Conservation (phyloP, 2,113 vertebrate species). For the Sphyrna mokarran region DNA sequence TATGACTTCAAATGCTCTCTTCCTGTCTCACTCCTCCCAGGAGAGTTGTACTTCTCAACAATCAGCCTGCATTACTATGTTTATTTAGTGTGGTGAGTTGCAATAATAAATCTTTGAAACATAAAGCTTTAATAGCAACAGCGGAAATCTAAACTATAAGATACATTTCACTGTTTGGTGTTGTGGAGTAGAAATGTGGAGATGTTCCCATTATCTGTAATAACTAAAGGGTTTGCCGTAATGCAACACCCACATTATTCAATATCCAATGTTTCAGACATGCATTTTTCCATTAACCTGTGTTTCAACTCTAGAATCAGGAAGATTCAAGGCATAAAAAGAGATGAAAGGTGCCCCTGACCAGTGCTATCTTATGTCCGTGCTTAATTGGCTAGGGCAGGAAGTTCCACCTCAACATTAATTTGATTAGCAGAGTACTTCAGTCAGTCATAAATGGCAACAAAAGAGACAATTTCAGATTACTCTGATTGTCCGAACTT, state of each 20-base stretch:
- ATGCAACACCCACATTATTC: not conserved
- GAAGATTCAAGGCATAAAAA: not conserved
- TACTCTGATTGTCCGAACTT: not conserved
- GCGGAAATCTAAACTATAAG: conserved; percentile 1
- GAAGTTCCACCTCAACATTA: not conserved
- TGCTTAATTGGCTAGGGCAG: not conserved
- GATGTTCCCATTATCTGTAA: conserved; percentile 9
- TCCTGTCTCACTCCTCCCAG: not conserved
- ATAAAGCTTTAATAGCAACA: conserved; percentile 21
- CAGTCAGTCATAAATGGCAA: conserved; percentile 5
- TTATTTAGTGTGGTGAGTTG: not conserved
- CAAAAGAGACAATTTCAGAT: conserved; percentile 9
- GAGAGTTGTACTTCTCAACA: not conserved
- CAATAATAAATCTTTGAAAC: conserved; percentile 34
- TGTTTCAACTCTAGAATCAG: not conserved
- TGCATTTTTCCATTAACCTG: conserved; percentile 5
- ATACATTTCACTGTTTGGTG: conserved; percentile 11
- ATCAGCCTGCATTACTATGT: not conserved
- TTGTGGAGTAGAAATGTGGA: not conserved
- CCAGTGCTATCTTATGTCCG: not conserved
- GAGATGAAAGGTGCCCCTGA: not conserved
- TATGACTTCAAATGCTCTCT: not conserved
- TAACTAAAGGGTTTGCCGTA: not conserved
- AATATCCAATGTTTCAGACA: not conserved
- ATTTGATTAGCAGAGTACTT: not conserved